Base-by-base conservation (phyloP, 2,888 invertebrate species). In the Taphrorychus bicolor region DNA sequence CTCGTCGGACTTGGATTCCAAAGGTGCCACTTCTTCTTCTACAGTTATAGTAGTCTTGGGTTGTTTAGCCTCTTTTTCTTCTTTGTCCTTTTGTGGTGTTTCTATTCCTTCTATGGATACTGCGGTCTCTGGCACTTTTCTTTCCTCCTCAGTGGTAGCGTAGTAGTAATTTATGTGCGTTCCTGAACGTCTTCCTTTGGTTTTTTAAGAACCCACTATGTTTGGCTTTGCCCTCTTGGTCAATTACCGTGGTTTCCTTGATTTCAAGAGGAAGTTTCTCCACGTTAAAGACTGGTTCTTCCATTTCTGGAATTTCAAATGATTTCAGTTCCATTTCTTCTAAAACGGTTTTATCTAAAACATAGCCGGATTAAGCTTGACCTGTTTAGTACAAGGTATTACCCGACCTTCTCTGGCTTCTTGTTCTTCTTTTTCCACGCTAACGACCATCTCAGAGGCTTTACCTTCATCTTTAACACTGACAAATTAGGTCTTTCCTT, bases 71-170 rank as follows among this genome's bases (percentile, higher is more conserved):
- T 69, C 69, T 14, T 32, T 73, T 84, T 85, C 71, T 83, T 82
- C 75, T 17, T 83, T 83, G 51, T 75, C 74, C 45, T 69, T 71
- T 60, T 71, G 49, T 71, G 7, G 53, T 58, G 59, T 76, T 68
- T 18, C 58, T 77, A 77, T 80, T 79, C 66, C 75, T 71, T 72
- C 45, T 82, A 83, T 54, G 82, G 82, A 1, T 83, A 79, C 60
- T 83, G 82, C 1, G 82, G 80, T 67, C 81, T 84, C 59, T 71
- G 75, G 40, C 78, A 81, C 72, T 76, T 83, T 77, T 73, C 81
- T 76, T 76, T 83, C 73, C 57, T 80, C 78, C 72, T 74, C 72
- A 23, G 72, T 68, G 24, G n/a, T n/a, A n/a, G n/a, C n/a, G n/a
- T n/a, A n/a, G 73, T 76, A 7, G 71, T 67, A 32, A 73, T 70